Conservation (phyloP, 2,888 invertebrate species). For the Drepanosiphum platanoidis region DNA sequence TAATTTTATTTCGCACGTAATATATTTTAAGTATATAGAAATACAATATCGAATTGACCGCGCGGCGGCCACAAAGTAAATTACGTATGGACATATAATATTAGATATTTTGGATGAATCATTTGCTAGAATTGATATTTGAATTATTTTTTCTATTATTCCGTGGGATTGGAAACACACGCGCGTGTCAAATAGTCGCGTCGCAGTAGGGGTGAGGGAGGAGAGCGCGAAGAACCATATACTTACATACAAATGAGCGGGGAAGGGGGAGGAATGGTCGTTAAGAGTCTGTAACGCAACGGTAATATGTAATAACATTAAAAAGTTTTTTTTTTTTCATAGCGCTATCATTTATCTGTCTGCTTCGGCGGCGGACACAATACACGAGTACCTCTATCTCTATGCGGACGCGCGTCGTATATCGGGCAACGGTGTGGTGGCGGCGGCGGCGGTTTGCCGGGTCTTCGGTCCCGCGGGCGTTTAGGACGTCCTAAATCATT, state of each 20-base stretch:
- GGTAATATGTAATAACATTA: neutral
- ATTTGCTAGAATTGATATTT: neutral
- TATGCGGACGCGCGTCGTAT: neutral
- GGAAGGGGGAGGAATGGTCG: neutral
- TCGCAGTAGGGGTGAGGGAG: no score
- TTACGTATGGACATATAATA: neutral
- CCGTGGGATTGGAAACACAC: neutral
- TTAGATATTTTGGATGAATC: neutral
- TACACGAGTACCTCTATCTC: neutral
- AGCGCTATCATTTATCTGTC: slow-evolving; percentile 38
- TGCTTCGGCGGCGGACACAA: neutral
- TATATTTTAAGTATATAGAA: neutral
- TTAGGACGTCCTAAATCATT: slow-evolving; percentile 49
- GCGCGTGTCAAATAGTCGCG: no score
- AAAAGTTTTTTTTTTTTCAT: slow-evolving; percentile 4
- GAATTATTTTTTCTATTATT: neutral
- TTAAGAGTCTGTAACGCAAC: neutral
- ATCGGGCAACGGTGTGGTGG: neutral
- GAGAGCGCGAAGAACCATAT: no score
- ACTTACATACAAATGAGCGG: no score
- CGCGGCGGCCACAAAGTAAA: neutral
- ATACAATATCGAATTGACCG: neutral
- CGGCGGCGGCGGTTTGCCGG: neutral
- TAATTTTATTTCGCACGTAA: neutral
- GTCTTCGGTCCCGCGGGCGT: slow-evolving; percentile 39